Conservation (phyloP, 2,797 vertebrate genomes). For the Argentina silus region DNA sequence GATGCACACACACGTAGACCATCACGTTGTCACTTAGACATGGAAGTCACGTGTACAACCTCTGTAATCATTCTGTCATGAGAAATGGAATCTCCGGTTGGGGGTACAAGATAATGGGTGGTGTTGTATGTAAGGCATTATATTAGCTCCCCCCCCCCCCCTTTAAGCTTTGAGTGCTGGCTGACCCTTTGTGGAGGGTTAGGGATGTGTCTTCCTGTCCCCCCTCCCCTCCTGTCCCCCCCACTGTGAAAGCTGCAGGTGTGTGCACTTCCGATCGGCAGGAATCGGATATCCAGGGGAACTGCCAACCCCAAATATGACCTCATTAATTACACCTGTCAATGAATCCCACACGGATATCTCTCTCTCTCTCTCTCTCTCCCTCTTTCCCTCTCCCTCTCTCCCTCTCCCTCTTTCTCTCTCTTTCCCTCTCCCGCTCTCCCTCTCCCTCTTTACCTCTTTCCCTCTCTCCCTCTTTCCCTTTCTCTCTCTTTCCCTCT, state of each 20-base stretch:
- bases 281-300: conserved; percentile 75
- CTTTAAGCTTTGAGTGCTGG: not conserved
- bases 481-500: no score
- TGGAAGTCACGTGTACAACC: not conserved
- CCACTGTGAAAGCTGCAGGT: conserved; percentile 65
- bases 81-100: not conserved
- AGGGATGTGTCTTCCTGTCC: not conserved
- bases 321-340: conserved; percentile 83
- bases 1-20: not conserved
- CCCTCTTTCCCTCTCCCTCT: no score
- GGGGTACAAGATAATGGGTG: not conserved
- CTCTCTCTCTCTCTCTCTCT: not conserved
- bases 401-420: no score
- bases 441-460: conserved; percentile 74
- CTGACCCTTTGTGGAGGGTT: not conserved
- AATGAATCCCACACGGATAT: conserved; percentile 72
- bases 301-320: conserved; percentile 76
- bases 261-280: conserved; percentile 69
- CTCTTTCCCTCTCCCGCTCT: conserved; percentile 25
- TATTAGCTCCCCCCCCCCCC: not conserved
- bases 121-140: not conserved
- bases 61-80: not conserved
- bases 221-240: no score
- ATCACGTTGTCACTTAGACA: no score
- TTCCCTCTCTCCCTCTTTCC: conserved; percentile 4